These are phyloP conservation scores for Hypotaenidia philippensis DNA, from an alignment of 2,797 vertebrate species.

Conservation along the genomic window DNA sequence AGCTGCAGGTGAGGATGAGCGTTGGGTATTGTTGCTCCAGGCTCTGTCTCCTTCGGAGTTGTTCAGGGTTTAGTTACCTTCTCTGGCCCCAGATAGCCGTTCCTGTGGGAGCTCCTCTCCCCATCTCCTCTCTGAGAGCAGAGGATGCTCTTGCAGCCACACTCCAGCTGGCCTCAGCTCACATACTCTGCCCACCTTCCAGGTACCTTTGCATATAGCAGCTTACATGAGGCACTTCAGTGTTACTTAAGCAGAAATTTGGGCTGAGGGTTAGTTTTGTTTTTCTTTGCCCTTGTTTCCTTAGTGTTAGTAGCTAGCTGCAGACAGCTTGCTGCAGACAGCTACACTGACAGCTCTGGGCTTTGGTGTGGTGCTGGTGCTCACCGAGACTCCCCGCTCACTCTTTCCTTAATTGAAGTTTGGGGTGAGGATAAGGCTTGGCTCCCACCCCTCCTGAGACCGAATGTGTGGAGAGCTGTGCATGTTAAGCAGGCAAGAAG, in stretches of 20 bases:
- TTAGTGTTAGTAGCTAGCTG: background rate
- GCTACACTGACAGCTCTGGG: conserved; percentile 5
- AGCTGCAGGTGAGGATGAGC: background rate
- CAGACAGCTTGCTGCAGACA: background rate
- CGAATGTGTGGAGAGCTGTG: background rate
- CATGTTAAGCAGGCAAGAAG: background rate
- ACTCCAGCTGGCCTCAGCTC: background rate
- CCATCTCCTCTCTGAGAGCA: fast-evolving
- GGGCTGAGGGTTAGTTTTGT: background rate
- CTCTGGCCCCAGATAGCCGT: background rate
- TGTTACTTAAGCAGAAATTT: conserved; percentile 11
- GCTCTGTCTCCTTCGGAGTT: background rate
- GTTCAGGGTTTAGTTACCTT: background rate
- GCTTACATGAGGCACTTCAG: background rate
- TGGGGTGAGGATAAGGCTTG: conserved; percentile 28
- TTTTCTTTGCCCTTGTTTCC: background rate
- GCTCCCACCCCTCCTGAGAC: conserved; percentile 8
- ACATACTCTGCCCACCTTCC: background rate
- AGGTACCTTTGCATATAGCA: background rate
- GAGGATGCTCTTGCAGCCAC: fast-evolving
- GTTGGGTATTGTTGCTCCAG: background rate
- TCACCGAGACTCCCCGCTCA: background rate
- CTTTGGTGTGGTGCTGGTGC: background rate
- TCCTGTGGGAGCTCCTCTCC: background rate
- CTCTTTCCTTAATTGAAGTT: conserved; percentile 37